Evolutionary conservation across 2,113 vertebrate genomes (phyloP), one percentile per base, ranked within the genome.

Genomic region (Copsychus sechellarum): DNA sequence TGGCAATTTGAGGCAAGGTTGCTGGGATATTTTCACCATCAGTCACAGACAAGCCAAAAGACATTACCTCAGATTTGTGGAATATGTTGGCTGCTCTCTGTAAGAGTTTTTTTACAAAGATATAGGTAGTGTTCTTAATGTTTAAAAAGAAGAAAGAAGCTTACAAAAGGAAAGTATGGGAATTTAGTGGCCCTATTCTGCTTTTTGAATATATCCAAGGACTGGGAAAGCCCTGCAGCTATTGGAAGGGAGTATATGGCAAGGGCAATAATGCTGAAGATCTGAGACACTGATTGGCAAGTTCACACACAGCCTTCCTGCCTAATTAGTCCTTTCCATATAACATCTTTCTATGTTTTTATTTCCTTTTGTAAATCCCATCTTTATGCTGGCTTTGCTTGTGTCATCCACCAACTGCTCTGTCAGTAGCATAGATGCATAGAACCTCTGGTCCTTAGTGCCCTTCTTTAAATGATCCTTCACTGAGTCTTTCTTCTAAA

Each of bases 271-370:
- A 66, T 20, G 33, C 40, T 51, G 8, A 88, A 64, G 24, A 81
- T 62, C 6, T 50, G 42, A 54, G 22, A 57, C 22, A 14, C 1
- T 23, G 34, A 47, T 3, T 48, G 6, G 20, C 12, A 81, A 78
- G 65, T 19, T 20, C 26, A 88, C 10, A 29, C 0, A 34, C 8
- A 3, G 34, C 6, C 18, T 64, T 86, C 14, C 24, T 77, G 14
- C 29, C 28, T 51, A 53, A 47, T 70, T 67, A 53, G 11, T 69
- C 18, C 24, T 62, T 86, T 73, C 19, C 9, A 43, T 26, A 29
- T 4, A 77, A 40, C 1, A 3, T n/a, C 0, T 31, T 67, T 31
- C 33, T 2, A 64, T 15, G 6, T 0, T 62, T 66, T 51, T 45
- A 31, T 64, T 86, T 70, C 43, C 38, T 78, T 28, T 66, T 8